A percentile compares a stretch with the other conserved stretches of the same genome.
Conservation (phyloP, 1,140 invertebrate genomes). For the Drosophila nikananu region DNA sequence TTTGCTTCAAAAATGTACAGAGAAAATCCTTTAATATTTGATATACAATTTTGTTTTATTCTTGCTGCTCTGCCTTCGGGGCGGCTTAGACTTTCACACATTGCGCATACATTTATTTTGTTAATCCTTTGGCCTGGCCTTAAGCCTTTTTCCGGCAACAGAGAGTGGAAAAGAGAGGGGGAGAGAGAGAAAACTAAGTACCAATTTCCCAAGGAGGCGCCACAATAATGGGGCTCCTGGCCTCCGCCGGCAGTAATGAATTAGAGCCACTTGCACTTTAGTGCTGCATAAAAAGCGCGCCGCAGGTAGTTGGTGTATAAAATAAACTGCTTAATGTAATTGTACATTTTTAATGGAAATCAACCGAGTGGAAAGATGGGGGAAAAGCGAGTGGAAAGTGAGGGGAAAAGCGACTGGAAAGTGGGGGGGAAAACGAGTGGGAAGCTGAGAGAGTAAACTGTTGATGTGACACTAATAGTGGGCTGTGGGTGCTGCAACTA, state of each 20-base stretch:
- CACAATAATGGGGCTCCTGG: not conserved
- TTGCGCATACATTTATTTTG: not conserved
- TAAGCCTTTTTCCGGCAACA: not conserved
- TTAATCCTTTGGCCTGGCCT: conserved; percentile 14
- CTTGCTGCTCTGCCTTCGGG: not conserved
- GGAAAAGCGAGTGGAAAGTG: not conserved
- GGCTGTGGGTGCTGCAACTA: not conserved
- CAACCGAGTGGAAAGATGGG: conserved; percentile 4
- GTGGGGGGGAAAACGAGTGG: not conserved
- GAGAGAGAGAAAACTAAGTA: not conserved
- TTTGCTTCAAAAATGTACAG: not conserved
- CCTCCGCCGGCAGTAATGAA: not conserved
- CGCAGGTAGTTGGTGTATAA: not conserved
- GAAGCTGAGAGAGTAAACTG: not conserved
- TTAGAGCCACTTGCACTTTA: not conserved
- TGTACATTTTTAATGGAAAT: conserved; percentile 29
- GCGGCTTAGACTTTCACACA: conserved; percentile 13
- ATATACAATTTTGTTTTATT: not conserved
- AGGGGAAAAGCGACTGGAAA: not conserved
- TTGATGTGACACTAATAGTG: conserved; percentile 24
- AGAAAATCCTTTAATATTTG: not conserved
- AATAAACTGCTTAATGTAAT: conserved; percentile 30
- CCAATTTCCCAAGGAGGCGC: not conserved
- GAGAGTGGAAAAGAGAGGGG: too few species aligned
- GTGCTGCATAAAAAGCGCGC: not conserved